Evolutionary conservation across 2,797 vertebrate genomes (phyloP).

Genomic region (Mus minutoides): DNA sequence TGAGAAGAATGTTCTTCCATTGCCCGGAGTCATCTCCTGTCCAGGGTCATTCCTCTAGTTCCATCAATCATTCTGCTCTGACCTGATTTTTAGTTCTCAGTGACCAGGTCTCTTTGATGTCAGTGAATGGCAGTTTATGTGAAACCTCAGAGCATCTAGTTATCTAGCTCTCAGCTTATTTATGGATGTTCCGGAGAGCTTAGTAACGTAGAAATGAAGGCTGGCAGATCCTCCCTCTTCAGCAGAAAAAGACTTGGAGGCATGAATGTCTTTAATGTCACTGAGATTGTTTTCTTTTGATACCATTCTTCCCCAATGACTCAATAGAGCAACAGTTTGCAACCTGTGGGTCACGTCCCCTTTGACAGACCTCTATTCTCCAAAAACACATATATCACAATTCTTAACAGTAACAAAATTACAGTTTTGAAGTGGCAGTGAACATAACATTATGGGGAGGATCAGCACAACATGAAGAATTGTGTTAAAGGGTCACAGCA

Average conservation of each 20-base stretch:
- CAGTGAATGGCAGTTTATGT: background rate
- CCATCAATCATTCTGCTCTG: background rate
- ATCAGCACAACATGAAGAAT: background rate
- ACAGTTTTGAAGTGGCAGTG: background rate
- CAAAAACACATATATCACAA: background rate
- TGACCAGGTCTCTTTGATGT: background rate
- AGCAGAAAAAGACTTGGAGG: background rate
- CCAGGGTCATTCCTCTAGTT: background rate
- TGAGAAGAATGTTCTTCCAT: background rate
- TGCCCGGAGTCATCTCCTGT: background rate
- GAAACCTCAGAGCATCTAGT: background rate
- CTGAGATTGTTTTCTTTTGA: background rate
- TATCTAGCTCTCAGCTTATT: background rate
- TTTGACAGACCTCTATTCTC: background rate
- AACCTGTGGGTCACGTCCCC: background rate
- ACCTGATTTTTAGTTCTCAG: background rate
- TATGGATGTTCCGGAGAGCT: background rate
- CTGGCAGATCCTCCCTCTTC: background rate
- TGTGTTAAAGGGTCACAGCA: background rate
- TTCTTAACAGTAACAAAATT: background rate
- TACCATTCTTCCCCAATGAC: background rate
- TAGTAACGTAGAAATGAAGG: background rate
- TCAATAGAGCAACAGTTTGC: background rate
- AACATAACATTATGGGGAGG: background rate
- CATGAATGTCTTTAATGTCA: background rate